Evolutionary conservation across 2,888 invertebrate species (phyloP).

Genomic region (Papilio elwesi): DNA sequence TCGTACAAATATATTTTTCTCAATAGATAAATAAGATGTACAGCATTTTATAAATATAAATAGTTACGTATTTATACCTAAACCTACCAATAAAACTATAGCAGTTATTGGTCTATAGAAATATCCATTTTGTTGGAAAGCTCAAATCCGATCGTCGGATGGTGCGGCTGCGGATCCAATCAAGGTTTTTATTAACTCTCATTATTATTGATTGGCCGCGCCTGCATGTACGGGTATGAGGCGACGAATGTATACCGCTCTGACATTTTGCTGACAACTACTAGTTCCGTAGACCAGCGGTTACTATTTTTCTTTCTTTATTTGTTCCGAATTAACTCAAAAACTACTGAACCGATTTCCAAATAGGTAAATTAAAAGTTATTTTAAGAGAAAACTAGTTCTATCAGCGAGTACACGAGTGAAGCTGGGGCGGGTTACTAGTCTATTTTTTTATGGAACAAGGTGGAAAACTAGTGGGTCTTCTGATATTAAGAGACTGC

Average conservation of each 20-base stretch:
- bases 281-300: background rate
- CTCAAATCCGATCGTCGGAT: conserved; percentile 68
- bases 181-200: conserved; percentile 72
- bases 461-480: too few species aligned
- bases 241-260: conserved; percentile 37
- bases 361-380: too few species aligned
- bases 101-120: conserved; percentile 36
- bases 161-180: conserved; percentile 61
- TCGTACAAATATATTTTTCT: background rate
- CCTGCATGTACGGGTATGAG: conserved; percentile 46
- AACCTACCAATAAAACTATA: conserved; percentile 33
- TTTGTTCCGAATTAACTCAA: too few species aligned
- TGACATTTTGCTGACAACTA: conserved; percentile 19
- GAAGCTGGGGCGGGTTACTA: too few species aligned
- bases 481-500: too few species aligned
- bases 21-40: background rate
- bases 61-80: background rate
- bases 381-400: too few species aligned
- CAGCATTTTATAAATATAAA: conserved; percentile 6
- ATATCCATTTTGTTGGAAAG: conserved; percentile 55
- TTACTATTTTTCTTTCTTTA: too few species aligned
- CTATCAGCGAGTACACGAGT: too few species aligned
- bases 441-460: too few species aligned
- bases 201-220: conserved; percentile 69
- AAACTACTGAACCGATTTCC: too few species aligned